These are phyloP conservation scores for Capreolus pygargus DNA, from an alignment of 2,113 vertebrate species.

Conservation along the genomic window DNA sequence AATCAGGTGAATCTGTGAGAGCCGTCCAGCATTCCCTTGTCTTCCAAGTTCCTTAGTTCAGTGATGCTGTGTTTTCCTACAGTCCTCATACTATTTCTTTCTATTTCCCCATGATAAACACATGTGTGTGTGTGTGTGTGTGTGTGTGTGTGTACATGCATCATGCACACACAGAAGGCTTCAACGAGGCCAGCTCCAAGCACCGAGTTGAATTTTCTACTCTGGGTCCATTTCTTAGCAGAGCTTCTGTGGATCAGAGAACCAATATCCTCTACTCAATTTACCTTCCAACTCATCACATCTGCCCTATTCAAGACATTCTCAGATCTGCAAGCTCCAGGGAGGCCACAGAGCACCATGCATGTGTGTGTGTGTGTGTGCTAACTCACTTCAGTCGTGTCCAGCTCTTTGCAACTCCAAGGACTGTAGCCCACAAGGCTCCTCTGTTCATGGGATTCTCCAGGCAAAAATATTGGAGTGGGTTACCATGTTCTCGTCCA, in stretches of 20 bases:
- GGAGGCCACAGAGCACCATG: not conserved
- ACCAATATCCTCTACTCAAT: not conserved
- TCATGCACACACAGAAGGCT: not conserved
- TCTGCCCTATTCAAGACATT: not conserved
- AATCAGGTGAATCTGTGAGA: conserved; percentile 75
- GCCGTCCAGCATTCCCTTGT: conserved; percentile 72
- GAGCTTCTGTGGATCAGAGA: not conserved
- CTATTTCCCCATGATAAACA: not conserved
- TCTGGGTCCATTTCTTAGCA: not conserved
- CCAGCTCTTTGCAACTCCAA: not conserved
- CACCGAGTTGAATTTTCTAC: not conserved
- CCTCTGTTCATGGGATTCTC: not conserved
- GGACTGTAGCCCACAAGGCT: not conserved
- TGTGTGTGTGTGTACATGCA: no score
- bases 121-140: not conserved
- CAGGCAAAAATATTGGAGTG: not conserved
- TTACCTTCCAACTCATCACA: not conserved
- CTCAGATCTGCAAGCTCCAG: not conserved
- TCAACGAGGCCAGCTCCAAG: not conserved
- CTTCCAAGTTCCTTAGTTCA: conserved; percentile 75
- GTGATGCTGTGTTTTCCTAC: conserved; percentile 30
- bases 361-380: not conserved
- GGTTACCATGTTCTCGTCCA: not conserved
- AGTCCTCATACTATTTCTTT: conserved; percentile 62
- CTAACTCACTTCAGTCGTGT: not conserved